phyloP scores from a whole-genome alignment of 2,888 invertebrate genomes.

The Stomorhina lunata region DNA sequence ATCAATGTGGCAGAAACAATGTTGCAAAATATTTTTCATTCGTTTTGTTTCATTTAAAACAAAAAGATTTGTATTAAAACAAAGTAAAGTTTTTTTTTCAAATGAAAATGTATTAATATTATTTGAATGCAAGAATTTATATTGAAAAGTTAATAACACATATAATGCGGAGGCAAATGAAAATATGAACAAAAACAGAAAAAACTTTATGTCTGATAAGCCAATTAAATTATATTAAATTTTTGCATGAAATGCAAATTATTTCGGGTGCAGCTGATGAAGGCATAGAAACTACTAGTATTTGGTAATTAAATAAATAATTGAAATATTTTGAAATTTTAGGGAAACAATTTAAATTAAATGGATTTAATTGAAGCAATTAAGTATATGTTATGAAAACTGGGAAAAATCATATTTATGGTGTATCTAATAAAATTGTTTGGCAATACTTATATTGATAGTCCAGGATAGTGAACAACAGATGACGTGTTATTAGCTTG shows the following conservation, averaged over 20 bases:
- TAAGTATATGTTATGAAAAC: no score
- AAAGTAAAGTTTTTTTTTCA: not conserved
- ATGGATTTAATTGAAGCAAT: no score
- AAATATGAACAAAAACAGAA: not conserved
- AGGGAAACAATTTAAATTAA: no score
- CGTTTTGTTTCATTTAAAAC: not conserved
- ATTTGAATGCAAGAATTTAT: conserved; percentile 33
- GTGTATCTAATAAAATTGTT: no score
- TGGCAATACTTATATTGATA: no score
- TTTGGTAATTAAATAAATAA: no score
- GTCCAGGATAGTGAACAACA: no score
- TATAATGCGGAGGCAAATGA: not conserved
- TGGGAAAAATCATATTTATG: no score
- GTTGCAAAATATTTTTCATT: conserved; percentile 29
- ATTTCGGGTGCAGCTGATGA: no score
- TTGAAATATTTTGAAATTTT: no score
- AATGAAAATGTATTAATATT: conserved; percentile 5
- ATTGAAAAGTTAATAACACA: conserved; percentile 42
- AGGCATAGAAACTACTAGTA: no score
- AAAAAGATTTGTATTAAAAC: not conserved
- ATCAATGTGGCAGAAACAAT: conserved; percentile 40
- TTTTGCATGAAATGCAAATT: not conserved
- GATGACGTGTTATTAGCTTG: no score
- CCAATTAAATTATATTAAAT: not conserved
- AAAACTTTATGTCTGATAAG: conserved; percentile 1